Base-by-base conservation (phyloP, 2,888 invertebrate genomes). In the Drosophila pseudotalamancana region DNA sequence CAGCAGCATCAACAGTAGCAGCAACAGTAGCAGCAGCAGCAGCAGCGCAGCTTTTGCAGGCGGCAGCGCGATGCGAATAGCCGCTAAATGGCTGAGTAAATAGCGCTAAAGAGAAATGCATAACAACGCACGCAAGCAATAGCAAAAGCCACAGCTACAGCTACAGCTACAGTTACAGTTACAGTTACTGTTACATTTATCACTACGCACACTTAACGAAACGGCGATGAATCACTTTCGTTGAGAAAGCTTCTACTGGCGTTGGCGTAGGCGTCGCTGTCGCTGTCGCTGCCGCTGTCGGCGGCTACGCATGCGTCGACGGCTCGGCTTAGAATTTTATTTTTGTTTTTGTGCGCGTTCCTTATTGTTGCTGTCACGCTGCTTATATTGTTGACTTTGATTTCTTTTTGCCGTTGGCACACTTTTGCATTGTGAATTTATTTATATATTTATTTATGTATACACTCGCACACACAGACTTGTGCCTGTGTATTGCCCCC, bases 381-480 rank as follows among this genome's bases (percentile, higher is more conserved):
- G 40, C 60, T 54, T 14, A 49, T 77, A 29, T 63, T 72, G 53
- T 62, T 69, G 55, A 49, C 53, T 71, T 74, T 78, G 67, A 80
- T 82, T 86, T 81, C 84, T 84, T 84, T 79, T 80, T 60, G 61
- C 40, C 56, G 70, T 60, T 85, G 82, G 86, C 85, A 82, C 82
- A 87, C 68, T 87, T 82, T 72, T 50, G 62, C 45, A 51, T 50
- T 59, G 48, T 50, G 18, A 25, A 45, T 65, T 60, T 50, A 35
- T 56, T 72, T 50, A 35, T 56, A 67, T 50, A 54, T 51, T 45
- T 51, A 49, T 53, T 31, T 40, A 21, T 43, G 29, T 45, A 23
- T 25, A n/a, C 42, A 35, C 34, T 29, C 16, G 16, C 8, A 40
- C 45, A 32, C 21, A 40, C 31, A 21, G 11, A 55, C 25, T 9